These are phyloP conservation scores for Hylaeus anthracinus DNA, from an alignment of 1,140 invertebrate species.

Conservation along the genomic window DNA sequence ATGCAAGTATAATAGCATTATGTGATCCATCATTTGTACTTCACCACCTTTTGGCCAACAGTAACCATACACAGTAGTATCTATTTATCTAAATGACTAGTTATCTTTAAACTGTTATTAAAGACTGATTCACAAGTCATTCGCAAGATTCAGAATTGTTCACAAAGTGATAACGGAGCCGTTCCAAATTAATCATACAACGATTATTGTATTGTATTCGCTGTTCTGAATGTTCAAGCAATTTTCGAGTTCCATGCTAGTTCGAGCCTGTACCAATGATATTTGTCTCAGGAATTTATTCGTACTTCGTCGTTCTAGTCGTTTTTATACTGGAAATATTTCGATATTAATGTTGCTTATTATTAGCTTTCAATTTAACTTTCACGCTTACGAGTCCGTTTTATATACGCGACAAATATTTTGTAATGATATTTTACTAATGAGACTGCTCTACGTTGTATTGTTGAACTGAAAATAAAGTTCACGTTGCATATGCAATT, in stretches of 20 bases:
- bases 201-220: background rate
- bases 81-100: background rate
- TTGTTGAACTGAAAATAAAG: slow-evolving; percentile 24
- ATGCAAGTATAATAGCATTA: slow-evolving; percentile 10
- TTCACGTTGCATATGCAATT: background rate
- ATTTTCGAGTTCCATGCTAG: background rate
- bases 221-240: background rate
- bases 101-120: background rate
- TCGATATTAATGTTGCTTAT: background rate
- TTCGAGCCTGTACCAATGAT: background rate
- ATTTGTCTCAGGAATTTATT: background rate
- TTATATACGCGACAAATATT: slow-evolving; percentile 4
- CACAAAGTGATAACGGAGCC: background rate
- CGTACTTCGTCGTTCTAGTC: slow-evolving; percentile 13
- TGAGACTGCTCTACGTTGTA: slow-evolving; percentile 4
- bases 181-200: background rate
- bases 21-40: background rate
- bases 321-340: background rate
- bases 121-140: slow-evolving; percentile 13
- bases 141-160: background rate
- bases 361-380: background rate
- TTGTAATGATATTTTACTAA: slow-evolving; percentile 6
- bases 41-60: background rate
- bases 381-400: background rate
- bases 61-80: background rate